These are phyloP conservation scores for Hestina assimilis DNA, from an alignment of 1,140 invertebrate genomes.

Conservation along the genomic window DNA sequence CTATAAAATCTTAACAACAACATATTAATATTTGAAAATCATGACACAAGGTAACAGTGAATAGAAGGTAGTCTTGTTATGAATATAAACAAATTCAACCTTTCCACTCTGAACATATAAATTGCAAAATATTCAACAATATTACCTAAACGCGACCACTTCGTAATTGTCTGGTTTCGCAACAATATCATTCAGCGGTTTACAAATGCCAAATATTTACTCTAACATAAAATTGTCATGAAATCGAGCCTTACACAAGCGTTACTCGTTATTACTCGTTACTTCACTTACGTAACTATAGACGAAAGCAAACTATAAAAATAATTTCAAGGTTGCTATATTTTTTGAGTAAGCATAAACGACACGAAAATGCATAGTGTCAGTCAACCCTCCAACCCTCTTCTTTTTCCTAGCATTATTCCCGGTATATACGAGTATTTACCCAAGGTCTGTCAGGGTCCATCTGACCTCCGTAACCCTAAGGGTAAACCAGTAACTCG, in stretches of 20 bases:
- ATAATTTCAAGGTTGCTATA: too few relatives aligned
- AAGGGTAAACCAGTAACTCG: too few relatives aligned
- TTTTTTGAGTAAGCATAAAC: too few relatives aligned
- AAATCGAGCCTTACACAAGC: not conserved
- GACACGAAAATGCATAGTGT: too few relatives aligned
- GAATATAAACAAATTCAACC: too few relatives aligned
- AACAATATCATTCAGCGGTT: conserved; percentile 5
- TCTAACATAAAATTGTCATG: conserved; percentile 8
- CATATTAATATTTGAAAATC: too few relatives aligned
- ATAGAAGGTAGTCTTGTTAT: not conserved
- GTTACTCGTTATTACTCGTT: not conserved
- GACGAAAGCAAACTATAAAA: not conserved
- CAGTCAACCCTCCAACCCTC: too few relatives aligned
- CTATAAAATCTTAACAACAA: too few relatives aligned
- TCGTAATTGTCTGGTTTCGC: not conserved
- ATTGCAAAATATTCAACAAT: not conserved
- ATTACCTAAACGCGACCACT: not conserved
- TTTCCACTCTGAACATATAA: not conserved
- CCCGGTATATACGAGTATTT: too few relatives aligned
- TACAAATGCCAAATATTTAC: conserved; percentile 3
- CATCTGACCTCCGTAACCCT: too few relatives aligned
- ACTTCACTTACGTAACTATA: not conserved
- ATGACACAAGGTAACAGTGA: not conserved
- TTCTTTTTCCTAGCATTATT: too few relatives aligned
- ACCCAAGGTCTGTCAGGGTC: too few relatives aligned